Base-by-base conservation (phyloP, 1,140 invertebrate genomes). In the Pachypsylla venusta region DNA sequence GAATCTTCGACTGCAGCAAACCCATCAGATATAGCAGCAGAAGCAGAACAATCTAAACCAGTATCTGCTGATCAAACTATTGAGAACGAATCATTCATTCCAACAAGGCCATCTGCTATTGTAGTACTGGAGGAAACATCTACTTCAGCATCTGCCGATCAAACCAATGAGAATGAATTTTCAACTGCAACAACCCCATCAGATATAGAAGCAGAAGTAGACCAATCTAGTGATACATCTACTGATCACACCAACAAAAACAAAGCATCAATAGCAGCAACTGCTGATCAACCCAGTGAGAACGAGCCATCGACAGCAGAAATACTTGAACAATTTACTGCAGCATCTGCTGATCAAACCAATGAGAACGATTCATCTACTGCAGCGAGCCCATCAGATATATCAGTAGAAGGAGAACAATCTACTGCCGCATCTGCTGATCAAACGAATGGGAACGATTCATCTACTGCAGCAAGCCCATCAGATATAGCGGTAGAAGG, bases 1-100 rank as follows among this genome's bases (percentile, higher is more conserved):
- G 42, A 48, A 48, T 48, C 42, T 48, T 48, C 42, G 22, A 55
- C 54, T 55, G 54, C 24, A 22, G 24, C 12, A 10, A 22, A 25
- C 16, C 54, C 19, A 22, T 25, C 26, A 55, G 54, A 55, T 27
- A 5, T 7, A 55, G 13, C 48, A 12, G 48, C 19, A 5, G 4
- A 22, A 27, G 7, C 2, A 13, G 5, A 4, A 35, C 14, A 14
- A 56, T 16, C 16, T 4, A 10, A 19, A 58, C 7, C 42, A 26
- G 16, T 54, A 25, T 25, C 22, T 30, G 58, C 57, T 54, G 58
- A 61, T 20, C 19, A 2, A 24, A 24, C 48, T 12, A n/a, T n/a
- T n/a, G 16, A 48, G 7, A 48, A 19, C 42, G n/a, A 10, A 19
- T 48, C 5, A 48, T n/a, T 19, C 42, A 48, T n/a, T n/a, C n/a